Evolutionary conservation across 1,140 invertebrate species (phyloP).

Genomic region (Brachionus manjavacas): DNA sequence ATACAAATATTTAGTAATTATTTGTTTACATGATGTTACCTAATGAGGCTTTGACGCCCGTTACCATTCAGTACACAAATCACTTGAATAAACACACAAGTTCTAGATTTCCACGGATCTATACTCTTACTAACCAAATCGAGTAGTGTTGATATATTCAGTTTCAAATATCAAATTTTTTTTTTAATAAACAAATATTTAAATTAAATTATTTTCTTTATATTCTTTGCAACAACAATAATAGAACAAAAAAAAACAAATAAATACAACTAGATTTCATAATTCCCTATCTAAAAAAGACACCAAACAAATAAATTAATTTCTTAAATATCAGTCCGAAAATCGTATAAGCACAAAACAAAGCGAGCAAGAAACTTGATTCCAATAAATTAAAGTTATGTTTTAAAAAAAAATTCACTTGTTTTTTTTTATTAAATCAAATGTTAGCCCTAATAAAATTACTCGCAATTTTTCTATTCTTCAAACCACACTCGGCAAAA

Average conservation of each 20-base stretch:
- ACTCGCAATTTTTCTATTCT: background rate
- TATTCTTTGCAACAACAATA: background rate
- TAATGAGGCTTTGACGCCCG: background rate
- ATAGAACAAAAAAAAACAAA: background rate
- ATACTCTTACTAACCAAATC: background rate
- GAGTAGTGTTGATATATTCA: background rate
- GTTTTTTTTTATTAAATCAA: slow-evolving; percentile 11
- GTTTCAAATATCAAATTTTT: slow-evolving; percentile 2
- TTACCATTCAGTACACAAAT: background rate
- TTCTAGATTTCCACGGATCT: background rate
- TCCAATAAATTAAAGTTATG: background rate
- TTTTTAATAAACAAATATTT: slow-evolving; percentile 17
- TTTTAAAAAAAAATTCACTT: slow-evolving; percentile 2
- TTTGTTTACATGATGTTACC: background rate
- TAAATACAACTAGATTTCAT: slow-evolving; percentile 16
- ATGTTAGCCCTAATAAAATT: slow-evolving; percentile 14
- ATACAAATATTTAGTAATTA: background rate
- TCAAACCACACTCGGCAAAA: background rate
- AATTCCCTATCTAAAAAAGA: slow-evolving; percentile 10
- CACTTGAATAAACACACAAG: background rate
- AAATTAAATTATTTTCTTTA: background rate
- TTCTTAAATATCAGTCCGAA: background rate
- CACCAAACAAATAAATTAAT: slow-evolving; percentile 27
- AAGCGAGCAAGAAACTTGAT: background rate
- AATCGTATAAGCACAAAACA: background rate